phyloP scores from a whole-genome alignment of 2,797 vertebrate species.

The Hemitrygon akajei region DNA sequence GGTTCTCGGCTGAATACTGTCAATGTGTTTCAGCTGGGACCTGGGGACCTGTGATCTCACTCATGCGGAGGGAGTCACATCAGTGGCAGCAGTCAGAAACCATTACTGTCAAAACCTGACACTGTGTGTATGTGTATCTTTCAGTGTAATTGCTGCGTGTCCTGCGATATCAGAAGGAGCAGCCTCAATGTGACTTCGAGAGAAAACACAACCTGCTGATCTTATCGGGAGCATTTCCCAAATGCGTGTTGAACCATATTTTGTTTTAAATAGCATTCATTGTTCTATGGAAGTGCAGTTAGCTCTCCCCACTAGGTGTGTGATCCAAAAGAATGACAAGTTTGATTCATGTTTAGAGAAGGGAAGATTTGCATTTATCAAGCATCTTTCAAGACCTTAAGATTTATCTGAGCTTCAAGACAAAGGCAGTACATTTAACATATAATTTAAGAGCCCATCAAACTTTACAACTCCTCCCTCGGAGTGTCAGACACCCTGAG shows the following conservation, averaged over 20 bases:
- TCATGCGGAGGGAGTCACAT: not conserved
- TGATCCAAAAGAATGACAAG: not conserved
- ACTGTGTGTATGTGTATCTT: conserved; percentile 5
- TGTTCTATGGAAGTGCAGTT: not conserved
- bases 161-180: not conserved
- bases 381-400: too few species aligned
- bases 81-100: conserved; percentile 1
- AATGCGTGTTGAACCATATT: not conserved
- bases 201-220: conserved; percentile 10
- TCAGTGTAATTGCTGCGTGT: not conserved
- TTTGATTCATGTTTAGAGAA: not conserved
- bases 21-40: not conserved
- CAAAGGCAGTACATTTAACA: too few species aligned
- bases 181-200: not conserved
- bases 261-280: not conserved
- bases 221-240: conserved; percentile 16
- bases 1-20: not conserved
- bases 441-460: too few species aligned
- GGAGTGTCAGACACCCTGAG: too few species aligned
- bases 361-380: too few species aligned
- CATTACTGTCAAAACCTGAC: conserved; percentile 8
- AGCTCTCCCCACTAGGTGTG: not conserved
- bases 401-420: too few species aligned
- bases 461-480: too few species aligned
- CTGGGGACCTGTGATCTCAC: conserved; percentile 17